Evolutionary conservation across 2,113 vertebrate genomes (phyloP).

Genomic region (Antennarius striatus): DNA sequence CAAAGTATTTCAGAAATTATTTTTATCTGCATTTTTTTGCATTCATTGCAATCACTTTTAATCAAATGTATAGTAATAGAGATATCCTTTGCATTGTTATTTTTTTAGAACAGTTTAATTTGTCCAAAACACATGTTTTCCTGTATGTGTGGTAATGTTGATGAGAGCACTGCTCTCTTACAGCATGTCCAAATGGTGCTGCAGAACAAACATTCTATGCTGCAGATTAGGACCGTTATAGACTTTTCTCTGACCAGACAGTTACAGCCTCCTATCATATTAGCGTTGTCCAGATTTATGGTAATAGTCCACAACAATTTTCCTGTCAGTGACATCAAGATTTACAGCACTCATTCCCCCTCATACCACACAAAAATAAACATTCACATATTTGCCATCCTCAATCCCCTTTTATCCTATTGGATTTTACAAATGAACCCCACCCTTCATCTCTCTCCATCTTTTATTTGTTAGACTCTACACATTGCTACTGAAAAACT

Average conservation of each 20-base stretch:
- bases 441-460: conserved; percentile 14
- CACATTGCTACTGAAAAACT: conserved; percentile 40
- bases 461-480: conserved; percentile 33
- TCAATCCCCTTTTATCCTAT: conserved; percentile 45
- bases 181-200: conserved; percentile 96
- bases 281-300: conserved; percentile 99
- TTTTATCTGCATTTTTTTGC: not conserved
- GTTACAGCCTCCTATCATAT: conserved; percentile 99
- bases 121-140: conserved; percentile 74
- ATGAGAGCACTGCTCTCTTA: conserved; percentile 90
- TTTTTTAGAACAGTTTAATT: conserved; percentile 67
- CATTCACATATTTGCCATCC: conserved; percentile 48
- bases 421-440: conserved; percentile 24
- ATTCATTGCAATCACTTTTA: no score
- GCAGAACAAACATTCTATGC: conserved; percentile 95
- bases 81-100: no score
- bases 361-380: conserved; percentile 35
- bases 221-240: conserved; percentile 98
- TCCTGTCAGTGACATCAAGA: conserved; percentile 98
- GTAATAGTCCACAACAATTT: conserved; percentile 98
- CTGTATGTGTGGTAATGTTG: conserved; percentile 78
- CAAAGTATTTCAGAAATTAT: no score
- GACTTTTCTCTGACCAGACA: conserved; percentile 99
- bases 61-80: no score
- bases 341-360: conserved; percentile 86